These are phyloP conservation scores for Chlamydotis undulata DNA, from an alignment of 2,113 vertebrate species.

Conservation along the genomic window DNA sequence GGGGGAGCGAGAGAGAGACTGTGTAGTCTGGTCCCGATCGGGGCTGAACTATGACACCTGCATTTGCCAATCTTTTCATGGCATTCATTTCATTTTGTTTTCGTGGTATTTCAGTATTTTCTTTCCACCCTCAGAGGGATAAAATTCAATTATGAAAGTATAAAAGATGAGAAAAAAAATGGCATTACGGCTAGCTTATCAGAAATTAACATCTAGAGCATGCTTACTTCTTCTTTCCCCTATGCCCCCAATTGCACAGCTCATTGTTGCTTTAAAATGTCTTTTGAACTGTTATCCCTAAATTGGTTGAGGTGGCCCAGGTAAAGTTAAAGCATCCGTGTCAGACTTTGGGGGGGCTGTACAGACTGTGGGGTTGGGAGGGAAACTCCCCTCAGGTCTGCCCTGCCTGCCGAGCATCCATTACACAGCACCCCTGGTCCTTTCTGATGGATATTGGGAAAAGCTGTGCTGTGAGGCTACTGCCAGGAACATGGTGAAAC, in stretches of 20 bases:
- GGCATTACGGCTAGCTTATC: neutral
- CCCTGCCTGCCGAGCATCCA: neutral
- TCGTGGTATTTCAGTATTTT: neutral
- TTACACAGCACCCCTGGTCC: neutral
- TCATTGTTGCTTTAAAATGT: neutral
- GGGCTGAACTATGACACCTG: neutral
- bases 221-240: neutral
- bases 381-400: neutral
- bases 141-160: neutral
- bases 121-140: neutral
- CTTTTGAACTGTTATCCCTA: neutral
- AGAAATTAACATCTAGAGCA: neutral
- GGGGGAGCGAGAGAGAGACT: no score
- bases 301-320: neutral
- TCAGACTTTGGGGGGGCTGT: neutral
- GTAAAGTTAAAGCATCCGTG: neutral
- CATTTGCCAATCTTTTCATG: neutral
- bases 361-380: neutral
- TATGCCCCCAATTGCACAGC: neutral
- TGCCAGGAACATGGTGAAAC: neutral
- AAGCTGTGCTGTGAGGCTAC: neutral
- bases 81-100: neutral
- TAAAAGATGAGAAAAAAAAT: neutral
- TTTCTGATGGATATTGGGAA: neutral
- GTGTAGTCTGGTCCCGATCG: no score